Base-by-base conservation (phyloP, 2,888 invertebrate species). In the Volucella inanis region DNA sequence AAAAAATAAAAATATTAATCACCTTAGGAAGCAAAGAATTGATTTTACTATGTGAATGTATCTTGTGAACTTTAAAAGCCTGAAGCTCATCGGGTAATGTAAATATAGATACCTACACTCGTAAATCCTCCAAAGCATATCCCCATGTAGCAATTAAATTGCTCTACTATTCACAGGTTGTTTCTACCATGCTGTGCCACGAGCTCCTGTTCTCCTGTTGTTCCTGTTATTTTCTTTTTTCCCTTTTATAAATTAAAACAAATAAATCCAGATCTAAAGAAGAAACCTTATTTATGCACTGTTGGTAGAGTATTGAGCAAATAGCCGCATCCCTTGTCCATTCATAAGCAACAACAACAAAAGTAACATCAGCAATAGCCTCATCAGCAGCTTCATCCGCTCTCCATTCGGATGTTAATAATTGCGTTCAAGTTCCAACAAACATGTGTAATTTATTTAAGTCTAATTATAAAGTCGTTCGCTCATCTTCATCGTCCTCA, bases 401-500 rank as follows among this genome's bases (percentile, higher is more conserved):
- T 70, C 75, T 65, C 50, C 75, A 67, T 75, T 80, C 70, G 80
- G 71, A 80, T 75, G 84, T 75, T 76, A 79, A 84, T 80, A 84
- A 84, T 84, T 80, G 84, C 84, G 49, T n/a, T 49, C 82, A 77
- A 82, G 71, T 72, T 75, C 79, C 75, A 79, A 61, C 84, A 80
- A 84, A 84, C 80, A 84, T 80, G 84, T 79, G 84, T 84, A 84
- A 79, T 80, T 84, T 84, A 80, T 79, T 71, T 80, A 84, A 71
- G 84, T 84, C 84, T 84, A 84, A 84, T 84, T 84, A 84, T 80
- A 76, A 80, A 67, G 65, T 45, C 71, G 61, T 80, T 75, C 61
- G 59, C 55, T 71, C 71, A 50, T 54, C 72, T 12, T 57, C 14
- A 39, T 65, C 49, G 11, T 57, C 38, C 31, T 31, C 22, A 18